Conservation (phyloP, 1,140 invertebrate genomes). For the Drosophila insularis region DNA sequence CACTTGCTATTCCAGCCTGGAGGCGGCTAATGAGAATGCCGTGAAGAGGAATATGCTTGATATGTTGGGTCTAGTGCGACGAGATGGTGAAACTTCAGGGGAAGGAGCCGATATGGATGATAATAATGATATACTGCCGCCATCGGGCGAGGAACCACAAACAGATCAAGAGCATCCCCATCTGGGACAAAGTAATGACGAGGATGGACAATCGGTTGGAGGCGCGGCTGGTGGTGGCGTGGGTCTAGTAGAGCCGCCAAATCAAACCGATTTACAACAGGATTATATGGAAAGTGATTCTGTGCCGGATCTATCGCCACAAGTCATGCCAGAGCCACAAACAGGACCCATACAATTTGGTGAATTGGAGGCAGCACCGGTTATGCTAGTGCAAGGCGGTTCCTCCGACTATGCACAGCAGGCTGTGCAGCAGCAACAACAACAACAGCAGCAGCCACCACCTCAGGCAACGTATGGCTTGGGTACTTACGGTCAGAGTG, state of each 20-base stretch:
- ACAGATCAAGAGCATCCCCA: slow-evolving; percentile 26
- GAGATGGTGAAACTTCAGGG: slow-evolving; percentile 70
- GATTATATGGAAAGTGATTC: slow-evolving; percentile 45
- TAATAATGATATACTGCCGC: slow-evolving; percentile 29
- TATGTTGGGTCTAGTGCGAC: slow-evolving; percentile 83
- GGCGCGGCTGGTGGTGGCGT: background rate
- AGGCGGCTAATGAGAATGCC: slow-evolving; percentile 84
- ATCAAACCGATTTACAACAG: slow-evolving; percentile 38
- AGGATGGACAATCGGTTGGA: background rate
- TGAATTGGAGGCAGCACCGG: slow-evolving; percentile 73
- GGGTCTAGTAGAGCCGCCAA: background rate
- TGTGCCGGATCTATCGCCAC: slow-evolving; percentile 40
- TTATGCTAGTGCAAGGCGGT: slow-evolving; percentile 55
- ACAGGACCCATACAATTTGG: slow-evolving; percentile 73
- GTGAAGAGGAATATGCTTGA: slow-evolving; percentile 84
- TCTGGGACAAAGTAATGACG: background rate
- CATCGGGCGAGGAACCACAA: slow-evolving; percentile 30
- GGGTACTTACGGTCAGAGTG: slow-evolving; percentile 59
- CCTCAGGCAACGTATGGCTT: slow-evolving; percentile 54
- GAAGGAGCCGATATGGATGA: slow-evolving; percentile 62
- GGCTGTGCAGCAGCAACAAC: slow-evolving; percentile 51
- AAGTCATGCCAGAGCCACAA: slow-evolving; percentile 37
- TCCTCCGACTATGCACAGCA: slow-evolving; percentile 56
- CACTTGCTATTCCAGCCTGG: slow-evolving; percentile 85
- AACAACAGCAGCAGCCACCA: slow-evolving; percentile 44